phyloP scores from a whole-genome alignment of 1,140 invertebrate genomes.

The Drosophila rhopaloa region DNA sequence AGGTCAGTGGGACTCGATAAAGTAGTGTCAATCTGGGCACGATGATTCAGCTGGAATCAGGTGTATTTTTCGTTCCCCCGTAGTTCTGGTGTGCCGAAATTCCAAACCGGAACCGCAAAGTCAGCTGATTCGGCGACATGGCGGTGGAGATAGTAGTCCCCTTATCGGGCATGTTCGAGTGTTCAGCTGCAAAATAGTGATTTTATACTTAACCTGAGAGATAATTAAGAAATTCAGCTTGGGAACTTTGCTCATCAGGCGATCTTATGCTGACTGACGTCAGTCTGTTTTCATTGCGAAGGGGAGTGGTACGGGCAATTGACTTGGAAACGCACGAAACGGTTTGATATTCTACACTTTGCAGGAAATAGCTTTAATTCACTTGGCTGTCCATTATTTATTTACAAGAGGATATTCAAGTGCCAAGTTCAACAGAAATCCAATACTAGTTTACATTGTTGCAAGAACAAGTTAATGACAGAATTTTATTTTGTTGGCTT shows the following conservation, averaged over 20 bases:
- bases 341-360: conserved; percentile 2
- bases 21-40: conserved; percentile 12
- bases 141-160: background rate
- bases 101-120: conserved; percentile 28
- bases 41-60: conserved; percentile 44
- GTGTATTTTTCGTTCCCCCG: background rate
- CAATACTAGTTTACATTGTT: background rate
- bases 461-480: background rate
- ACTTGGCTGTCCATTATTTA: conserved; percentile 2
- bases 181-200: conserved; percentile 25
- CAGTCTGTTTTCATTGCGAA: conserved; percentile 9
- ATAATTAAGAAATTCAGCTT: conserved; percentile 26
- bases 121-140: conserved; percentile 25
- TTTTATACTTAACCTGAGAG: conserved; percentile 17
- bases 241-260: conserved; percentile 56
- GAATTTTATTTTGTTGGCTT: background rate
- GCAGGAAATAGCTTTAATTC: background rate
- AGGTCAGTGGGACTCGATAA: conserved; percentile 42
- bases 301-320: conserved; percentile 13
- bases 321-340: conserved; percentile 28
- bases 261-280: conserved; percentile 54
- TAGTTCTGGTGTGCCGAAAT: conserved; percentile 7
- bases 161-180: conserved; percentile 13
- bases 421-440: background rate
- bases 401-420: conserved; percentile 1